These are phyloP conservation scores for Chymomyza caudatula DNA, from an alignment of 2,888 invertebrate species.

Conservation along the genomic window DNA sequence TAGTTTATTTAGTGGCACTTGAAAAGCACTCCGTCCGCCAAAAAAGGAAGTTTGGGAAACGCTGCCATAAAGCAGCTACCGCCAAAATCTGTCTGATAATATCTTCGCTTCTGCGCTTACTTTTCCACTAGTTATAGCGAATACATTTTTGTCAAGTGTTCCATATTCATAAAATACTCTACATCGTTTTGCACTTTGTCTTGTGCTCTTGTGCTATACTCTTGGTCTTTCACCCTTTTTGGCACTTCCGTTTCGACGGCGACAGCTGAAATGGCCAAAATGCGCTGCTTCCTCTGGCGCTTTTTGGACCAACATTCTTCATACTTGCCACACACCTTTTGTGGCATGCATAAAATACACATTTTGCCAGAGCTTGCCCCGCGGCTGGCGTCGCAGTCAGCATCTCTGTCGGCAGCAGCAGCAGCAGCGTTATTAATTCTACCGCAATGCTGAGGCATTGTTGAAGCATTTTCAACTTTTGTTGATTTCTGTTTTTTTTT, in stretches of 20 bases:
- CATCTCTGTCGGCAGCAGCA: not conserved
- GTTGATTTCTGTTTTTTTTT: not conserved
- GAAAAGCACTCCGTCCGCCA: too few relatives aligned
- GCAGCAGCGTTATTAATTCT: too few relatives aligned
- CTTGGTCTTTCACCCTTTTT: not conserved
- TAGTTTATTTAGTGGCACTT: too few relatives aligned
- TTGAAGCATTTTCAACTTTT: conserved; percentile 27
- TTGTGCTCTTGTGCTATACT: not conserved
- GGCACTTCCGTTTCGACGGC: not conserved
- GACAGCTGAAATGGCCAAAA: not conserved
- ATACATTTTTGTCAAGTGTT: not conserved
- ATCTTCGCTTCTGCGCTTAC: too few relatives aligned
- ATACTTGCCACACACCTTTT: conserved; percentile 51
- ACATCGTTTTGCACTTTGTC: conserved; percentile 18
- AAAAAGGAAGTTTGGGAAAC: too few relatives aligned
- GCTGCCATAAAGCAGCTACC: too few relatives aligned
- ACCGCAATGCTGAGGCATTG: conserved; percentile 38
- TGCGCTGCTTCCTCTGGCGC: conserved; percentile 17
- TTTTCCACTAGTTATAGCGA: too few relatives aligned
- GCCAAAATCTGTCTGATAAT: too few relatives aligned
- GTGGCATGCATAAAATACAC: conserved; percentile 66
- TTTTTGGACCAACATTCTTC: conserved; percentile 29
- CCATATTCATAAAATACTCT: conserved; percentile 16
- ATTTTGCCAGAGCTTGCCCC: conserved; percentile 50
- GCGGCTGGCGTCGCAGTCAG: conserved; percentile 8